Percentiles rank a stretch among this genome's conserved stretches.
Evolutionary conservation across 2,797 vertebrate species (phyloP).

Genomic region (Rhinichthys osculus): DNA sequence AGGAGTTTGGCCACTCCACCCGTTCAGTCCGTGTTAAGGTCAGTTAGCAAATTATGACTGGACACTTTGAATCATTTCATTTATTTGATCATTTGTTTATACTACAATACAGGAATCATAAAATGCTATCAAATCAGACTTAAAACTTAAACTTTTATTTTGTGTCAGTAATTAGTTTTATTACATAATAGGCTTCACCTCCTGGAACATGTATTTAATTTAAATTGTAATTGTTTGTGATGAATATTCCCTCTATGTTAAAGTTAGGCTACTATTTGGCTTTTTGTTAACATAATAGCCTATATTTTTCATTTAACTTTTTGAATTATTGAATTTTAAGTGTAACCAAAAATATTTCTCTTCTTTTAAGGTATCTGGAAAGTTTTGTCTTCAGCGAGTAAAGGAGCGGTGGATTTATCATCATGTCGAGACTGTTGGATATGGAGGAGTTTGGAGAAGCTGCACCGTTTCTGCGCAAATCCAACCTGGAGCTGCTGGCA

Average conservation of each 20-base stretch:
- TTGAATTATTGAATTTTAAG: not conserved
- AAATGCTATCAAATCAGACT: not conserved
- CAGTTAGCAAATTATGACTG: conserved; percentile 38
- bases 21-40: conserved; percentile 74
- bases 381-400: conserved; percentile 19
- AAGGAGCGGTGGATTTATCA: conserved; percentile 60
- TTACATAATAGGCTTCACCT: not conserved
- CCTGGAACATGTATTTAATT: not conserved
- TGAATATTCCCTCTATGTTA: not conserved
- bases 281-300: not conserved
- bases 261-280: not conserved
- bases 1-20: conserved; percentile 79
- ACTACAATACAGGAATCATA: not conserved
- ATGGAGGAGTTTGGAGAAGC: conserved; percentile 87
- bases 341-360: not conserved
- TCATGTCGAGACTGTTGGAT: conserved; percentile 82
- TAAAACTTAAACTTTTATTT: not conserved
- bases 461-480: conserved; percentile 88
- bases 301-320: conserved; percentile 41
- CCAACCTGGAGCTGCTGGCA: conserved; percentile 84
- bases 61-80: not conserved
- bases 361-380: conserved; percentile 40
- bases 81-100: conserved; percentile 16
- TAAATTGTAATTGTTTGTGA: not conserved
- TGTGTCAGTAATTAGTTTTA: not conserved